phyloP scores from a whole-genome alignment of 2,113 vertebrate species.

The Podarcis muralis region DNA sequence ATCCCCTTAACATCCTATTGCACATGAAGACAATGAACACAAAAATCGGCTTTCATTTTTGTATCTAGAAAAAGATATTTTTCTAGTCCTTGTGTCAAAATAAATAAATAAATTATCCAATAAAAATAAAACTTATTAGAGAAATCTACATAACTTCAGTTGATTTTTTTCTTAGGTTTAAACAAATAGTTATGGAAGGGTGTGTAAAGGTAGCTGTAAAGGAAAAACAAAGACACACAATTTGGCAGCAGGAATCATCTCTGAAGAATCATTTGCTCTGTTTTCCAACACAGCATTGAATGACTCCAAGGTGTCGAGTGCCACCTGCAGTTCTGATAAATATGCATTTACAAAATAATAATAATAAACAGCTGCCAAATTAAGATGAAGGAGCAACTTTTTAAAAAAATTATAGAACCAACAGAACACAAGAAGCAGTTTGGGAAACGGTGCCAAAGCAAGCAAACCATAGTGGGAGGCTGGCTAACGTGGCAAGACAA shows the following conservation, averaged over 20 bases:
- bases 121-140: neutral
- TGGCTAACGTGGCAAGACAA: neutral
- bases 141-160: neutral
- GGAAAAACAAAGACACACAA: neutral
- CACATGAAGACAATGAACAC: neutral
- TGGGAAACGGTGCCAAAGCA: neutral
- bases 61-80: neutral
- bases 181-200: neutral
- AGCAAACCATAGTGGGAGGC: neutral
- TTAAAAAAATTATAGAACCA: too few species aligned
- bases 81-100: neutral
- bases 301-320: neutral
- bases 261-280: neutral
- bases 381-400: too few species aligned
- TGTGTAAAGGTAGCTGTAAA: neutral
- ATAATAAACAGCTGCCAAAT: too few species aligned
- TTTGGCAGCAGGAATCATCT: neutral
- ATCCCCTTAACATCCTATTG: neutral
- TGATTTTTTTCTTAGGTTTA: neutral
- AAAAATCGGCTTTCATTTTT: too few species aligned
- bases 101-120: neutral
- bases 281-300: neutral
- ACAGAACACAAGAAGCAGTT: neutral
- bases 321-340: neutral
- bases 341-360: too few species aligned